Percentiles rank a stretch among this genome's conserved stretches.
phyloP scores from a whole-genome alignment of 2,888 invertebrate species.

The Platycheirus albimanus region DNA sequence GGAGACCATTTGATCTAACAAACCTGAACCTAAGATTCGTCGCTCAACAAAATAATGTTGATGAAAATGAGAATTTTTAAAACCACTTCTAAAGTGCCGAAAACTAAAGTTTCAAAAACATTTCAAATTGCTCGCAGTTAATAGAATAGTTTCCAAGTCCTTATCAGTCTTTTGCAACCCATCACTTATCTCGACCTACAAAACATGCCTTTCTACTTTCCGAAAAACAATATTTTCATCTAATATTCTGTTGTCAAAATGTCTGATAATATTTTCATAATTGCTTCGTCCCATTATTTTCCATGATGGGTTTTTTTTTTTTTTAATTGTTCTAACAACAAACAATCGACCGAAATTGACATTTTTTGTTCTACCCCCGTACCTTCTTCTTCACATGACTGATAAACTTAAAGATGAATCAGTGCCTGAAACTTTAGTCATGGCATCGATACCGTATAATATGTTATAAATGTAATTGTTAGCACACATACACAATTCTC shows the following conservation, averaged over 20 bases:
- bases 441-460: neutral
- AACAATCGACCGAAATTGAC: neutral
- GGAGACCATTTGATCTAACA: no score
- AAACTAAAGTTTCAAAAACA: no score
- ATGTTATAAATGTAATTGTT: neutral
- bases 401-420: conserved; percentile 31
- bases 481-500: neutral
- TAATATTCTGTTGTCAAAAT: neutral
- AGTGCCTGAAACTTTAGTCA: conserved; percentile 19
- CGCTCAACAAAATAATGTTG: no score
- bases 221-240: neutral
- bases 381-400: neutral
- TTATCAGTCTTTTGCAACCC: neutral
- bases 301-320: no score
- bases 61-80: no score
- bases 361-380: neutral
- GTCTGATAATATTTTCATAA: conserved; percentile 9
- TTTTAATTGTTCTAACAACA: neutral
- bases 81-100: no score
- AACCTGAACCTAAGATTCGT: no score
- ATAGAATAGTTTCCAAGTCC: no score
- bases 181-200: neutral
- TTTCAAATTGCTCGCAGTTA: no score
- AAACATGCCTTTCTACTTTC: neutral
- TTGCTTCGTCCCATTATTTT: neutral